phyloP scores from a whole-genome alignment of 2,113 vertebrate species.

The Bostrychus sinensis region DNA sequence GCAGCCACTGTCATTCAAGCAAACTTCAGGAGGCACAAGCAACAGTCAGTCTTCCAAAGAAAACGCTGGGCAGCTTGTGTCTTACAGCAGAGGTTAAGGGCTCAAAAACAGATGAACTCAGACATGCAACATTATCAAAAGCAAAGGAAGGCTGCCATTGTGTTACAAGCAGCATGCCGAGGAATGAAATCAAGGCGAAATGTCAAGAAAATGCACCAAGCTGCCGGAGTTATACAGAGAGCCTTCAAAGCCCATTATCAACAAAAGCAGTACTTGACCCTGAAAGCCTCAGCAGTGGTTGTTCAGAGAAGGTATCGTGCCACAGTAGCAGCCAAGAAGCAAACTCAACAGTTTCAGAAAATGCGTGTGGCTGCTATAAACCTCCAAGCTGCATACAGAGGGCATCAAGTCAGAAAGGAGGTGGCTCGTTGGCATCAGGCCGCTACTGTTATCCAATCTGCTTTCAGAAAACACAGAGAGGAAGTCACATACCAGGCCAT shows the following conservation, averaged over 20 bases:
- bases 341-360: constrained; percentile 68
- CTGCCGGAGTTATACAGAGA: constrained; percentile 81
- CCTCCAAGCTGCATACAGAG: constrained; percentile 83
- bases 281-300: constrained; percentile 61
- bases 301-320: constrained; percentile 82
- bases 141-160: constrained; percentile 53
- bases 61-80: constrained; percentile 61
- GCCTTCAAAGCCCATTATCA: constrained; percentile 71
- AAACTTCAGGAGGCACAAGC: constrained; percentile 73
- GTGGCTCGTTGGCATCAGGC: constrained; percentile 71
- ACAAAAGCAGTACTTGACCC: constrained; percentile 62
- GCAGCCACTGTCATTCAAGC: constrained; percentile 84
- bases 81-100: constrained; percentile 83
- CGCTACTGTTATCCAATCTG: constrained; percentile 81
- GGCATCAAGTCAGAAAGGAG: constrained; percentile 65
- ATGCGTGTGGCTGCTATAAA: constrained; percentile 59
- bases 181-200: constrained; percentile 75
- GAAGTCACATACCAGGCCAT: constrained; percentile 71
- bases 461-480: constrained; percentile 76
- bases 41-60: constrained; percentile 67
- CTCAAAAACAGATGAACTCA: constrained; percentile 63
- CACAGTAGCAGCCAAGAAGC: constrained; percentile 23
- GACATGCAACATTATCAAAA: constrained; percentile 56
- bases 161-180: constrained; percentile 81
- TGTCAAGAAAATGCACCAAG: constrained; percentile 52